Evolutionary conservation across 2,113 vertebrate species (phyloP).

Genomic region (Sturnira hondurensis): DNA sequence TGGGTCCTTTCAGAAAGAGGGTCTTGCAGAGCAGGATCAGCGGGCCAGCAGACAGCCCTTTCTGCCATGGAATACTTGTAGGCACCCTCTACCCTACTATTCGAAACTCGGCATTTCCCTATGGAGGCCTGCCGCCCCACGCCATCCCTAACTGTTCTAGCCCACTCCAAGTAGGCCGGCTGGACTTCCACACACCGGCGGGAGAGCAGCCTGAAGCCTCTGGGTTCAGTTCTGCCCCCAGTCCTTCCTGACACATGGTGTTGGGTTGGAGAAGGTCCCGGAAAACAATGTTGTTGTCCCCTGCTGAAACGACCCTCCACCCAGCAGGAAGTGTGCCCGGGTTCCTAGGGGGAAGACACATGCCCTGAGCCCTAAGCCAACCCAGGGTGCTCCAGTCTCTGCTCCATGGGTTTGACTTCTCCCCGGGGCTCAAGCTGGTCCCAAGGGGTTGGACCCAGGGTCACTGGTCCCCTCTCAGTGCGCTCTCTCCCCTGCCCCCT

Average conservation of each 20-base stretch:
- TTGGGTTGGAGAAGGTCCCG: neutral
- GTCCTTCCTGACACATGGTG: neutral
- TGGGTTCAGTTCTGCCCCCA: neutral
- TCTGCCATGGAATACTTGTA: neutral
- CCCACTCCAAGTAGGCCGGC: neutral
- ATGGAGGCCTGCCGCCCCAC: rapidly evolving
- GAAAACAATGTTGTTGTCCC: too few species aligned
- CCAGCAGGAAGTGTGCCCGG: neutral
- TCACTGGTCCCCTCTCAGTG: neutral
- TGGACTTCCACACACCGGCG: too few species aligned
- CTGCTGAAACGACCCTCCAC: too few species aligned
- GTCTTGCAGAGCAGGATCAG: neutral
- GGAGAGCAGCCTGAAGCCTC: neutral
- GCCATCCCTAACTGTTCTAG: neutral
- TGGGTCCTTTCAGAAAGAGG: neutral
- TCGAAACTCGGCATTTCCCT: neutral
- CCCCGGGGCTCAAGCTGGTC: neutral
- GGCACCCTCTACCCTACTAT: neutral
- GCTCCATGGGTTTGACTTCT: neutral
- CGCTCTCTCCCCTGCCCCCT: neutral
- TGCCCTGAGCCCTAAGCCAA: neutral
- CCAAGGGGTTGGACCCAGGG: neutral
- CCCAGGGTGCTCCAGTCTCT: neutral
- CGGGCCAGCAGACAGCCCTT: neutral
- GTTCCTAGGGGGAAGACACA: neutral